These are phyloP conservation scores for Hydroisotoma schaefferi DNA, from an alignment of 2,888 invertebrate species.

Conservation along the genomic window DNA sequence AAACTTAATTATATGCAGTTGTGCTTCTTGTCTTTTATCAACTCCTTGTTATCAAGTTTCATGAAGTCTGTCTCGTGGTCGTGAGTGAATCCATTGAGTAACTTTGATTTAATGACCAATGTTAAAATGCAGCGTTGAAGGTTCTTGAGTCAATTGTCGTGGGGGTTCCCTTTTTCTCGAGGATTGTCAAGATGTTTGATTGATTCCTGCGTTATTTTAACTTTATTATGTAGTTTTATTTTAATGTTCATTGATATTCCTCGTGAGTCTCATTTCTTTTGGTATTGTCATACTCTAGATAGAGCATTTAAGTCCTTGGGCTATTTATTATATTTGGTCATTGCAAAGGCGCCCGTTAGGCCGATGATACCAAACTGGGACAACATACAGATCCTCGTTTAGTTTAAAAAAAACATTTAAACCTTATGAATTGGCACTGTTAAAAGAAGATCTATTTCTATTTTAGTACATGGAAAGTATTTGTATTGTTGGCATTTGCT, in stretches of 20 bases:
- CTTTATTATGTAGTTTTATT: neutral
- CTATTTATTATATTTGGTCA: constrained; percentile 12
- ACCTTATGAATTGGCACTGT: too few relatives aligned
- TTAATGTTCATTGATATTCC: constrained; percentile 1
- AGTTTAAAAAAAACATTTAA: too few relatives aligned
- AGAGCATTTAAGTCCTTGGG: constrained; percentile 9
- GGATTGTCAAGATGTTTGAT: constrained; percentile 3
- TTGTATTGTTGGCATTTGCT: too few relatives aligned
- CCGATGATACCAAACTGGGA: too few relatives aligned
- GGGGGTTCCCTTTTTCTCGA: neutral
- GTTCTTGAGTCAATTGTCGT: neutral
- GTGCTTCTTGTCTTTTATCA: too few relatives aligned
- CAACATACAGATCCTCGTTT: too few relatives aligned
- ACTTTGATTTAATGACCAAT: neutral
- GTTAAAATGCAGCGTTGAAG: neutral
- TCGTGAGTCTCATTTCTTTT: neutral
- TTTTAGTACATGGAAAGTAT: too few relatives aligned
- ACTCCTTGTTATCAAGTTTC: constrained; percentile 7
- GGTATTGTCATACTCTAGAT: constrained; percentile 2
- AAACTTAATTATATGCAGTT: too few relatives aligned
- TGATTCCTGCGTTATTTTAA: neutral
- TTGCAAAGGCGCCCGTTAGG: constrained; percentile 11
- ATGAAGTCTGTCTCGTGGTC: constrained; percentile 4
- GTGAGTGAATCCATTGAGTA: neutral
- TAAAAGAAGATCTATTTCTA: too few relatives aligned